Evolutionary conservation across 2,113 vertebrate genomes (phyloP).

Genomic region (Corythaeola cristata): DNA sequence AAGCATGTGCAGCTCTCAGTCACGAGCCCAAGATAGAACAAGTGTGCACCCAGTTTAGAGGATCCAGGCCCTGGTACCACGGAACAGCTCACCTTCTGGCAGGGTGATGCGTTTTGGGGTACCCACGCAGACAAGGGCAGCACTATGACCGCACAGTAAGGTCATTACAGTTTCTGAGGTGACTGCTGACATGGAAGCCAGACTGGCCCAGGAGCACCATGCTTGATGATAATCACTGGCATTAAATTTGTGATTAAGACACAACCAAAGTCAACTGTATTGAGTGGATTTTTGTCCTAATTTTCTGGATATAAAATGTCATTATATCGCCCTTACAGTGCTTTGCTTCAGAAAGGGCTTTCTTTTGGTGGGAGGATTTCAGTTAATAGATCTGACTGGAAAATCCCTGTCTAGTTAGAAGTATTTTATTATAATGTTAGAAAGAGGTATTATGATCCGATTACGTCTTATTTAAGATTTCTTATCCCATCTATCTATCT

Average conservation of each 20-base stretch:
- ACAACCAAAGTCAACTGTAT: neutral
- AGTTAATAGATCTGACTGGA: neutral
- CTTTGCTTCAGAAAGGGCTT: neutral
- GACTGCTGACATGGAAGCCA: neutral
- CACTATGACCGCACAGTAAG: neutral
- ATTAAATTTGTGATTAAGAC: neutral
- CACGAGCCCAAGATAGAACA: neutral
- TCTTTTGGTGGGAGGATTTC: neutral
- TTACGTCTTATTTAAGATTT: neutral
- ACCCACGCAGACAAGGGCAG: neutral
- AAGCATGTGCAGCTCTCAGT: neutral
- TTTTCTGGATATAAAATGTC: neutral
- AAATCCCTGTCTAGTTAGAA: neutral
- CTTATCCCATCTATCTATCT: neutral
- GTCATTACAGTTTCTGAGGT: neutral
- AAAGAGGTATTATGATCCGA: neutral
- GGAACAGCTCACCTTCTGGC: neutral
- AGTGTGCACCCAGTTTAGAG: rapidly evolving
- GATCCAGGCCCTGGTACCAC: neutral
- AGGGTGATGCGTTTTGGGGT: neutral
- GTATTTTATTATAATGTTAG: neutral
- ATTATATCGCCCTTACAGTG: neutral
- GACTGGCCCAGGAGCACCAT: neutral
- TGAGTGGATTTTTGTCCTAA: neutral
- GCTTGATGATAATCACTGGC: neutral